Evolutionary conservation across 2,113 vertebrate species (phyloP), one percentile per base, ranked within the genome.

Genomic region (Phyllostomus hastatus): DNA sequence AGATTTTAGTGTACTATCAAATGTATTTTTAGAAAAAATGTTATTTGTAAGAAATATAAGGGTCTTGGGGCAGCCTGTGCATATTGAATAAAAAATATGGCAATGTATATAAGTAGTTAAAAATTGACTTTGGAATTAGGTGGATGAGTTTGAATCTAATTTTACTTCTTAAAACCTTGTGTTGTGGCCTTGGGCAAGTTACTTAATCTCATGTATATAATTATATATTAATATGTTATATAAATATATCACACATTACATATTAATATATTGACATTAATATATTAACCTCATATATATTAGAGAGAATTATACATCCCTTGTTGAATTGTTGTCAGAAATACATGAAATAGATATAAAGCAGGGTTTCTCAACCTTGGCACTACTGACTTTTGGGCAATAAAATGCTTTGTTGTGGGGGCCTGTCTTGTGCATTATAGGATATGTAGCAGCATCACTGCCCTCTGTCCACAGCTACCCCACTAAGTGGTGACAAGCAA

Each of bases 71-170:
- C 79, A 67, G 41, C 69, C 41, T 66, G 28, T 59, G 10, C 48
- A 54, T 57, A 50, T 93, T 93, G 43, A 85, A 83, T 54, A 79
- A 31, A 67, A 96, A 69, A 10, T 15, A 54, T 82, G 15, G 9
- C 41, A 66, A 67, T 43, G 35, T 48, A 52, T 82, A n/a, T 52
- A 57, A 85, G 35, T 41, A 19, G 35, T 85, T 91, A 76, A 92
- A 79, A 69, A 84, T 61, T 95, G 50, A 91, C 43, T 90, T 78
- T 87, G 70, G 72, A 70, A 70, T 92, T 41, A 61, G 20, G 96
- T 24, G 64, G 14, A 76, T 35, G 26, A 14, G n/a, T 57, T 94
- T 48, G 88, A 94, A 95, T 90, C 35, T 79, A 22, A 9, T 87
- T 94, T 50, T 76, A 14, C 43, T 92, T 84, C 48, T 90, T 79